Evolutionary conservation across 2,113 vertebrate species (phyloP).

Genomic region (Acrocephalus arundinaceus): DNA sequence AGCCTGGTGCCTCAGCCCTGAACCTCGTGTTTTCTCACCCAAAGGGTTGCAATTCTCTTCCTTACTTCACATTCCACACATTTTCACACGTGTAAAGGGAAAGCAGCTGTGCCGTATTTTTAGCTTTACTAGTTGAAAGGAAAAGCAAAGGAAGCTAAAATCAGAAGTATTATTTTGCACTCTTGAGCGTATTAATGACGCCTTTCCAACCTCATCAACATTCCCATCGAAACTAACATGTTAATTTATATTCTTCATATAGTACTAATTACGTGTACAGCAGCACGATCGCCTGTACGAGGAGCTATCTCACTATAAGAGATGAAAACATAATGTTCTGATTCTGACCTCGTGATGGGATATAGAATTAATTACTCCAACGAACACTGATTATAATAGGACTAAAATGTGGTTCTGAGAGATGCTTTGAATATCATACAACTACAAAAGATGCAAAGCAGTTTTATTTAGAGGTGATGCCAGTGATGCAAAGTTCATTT

Average conservation of each 20-base stretch:
- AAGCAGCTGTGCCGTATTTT: slow-evolving; percentile 48
- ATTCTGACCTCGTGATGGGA: not conserved
- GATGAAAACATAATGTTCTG: slow-evolving; percentile 5
- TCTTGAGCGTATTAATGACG: slow-evolving; percentile 39
- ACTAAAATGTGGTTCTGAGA: not conserved
- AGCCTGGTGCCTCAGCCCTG: not conserved
- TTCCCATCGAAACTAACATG: slow-evolving; percentile 39
- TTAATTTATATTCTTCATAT: slow-evolving; percentile 58
- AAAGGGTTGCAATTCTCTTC: not conserved
- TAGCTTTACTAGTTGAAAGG: slow-evolving; percentile 37
- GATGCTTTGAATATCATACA: not conserved
- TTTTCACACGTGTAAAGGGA: slow-evolving; percentile 12
- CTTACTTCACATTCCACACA: slow-evolving; percentile 9
- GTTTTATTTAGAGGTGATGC: not conserved
- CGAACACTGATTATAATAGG: not conserved
- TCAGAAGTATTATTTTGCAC: slow-evolving; percentile 39
- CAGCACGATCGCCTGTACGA: not conserved
- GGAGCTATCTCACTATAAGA: not conserved
- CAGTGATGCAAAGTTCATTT: not conserved
- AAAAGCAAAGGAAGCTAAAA: slow-evolving; percentile 43
- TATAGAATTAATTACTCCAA: not conserved
- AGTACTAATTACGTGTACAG: slow-evolving; percentile 22
- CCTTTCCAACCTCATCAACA: slow-evolving; percentile 51
- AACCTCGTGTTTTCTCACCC: not conserved
- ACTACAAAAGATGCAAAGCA: not conserved